Percentiles rank a stretch among this genome's conserved stretches.
phyloP scores from a whole-genome alignment of 2,797 vertebrate genomes.

The Lerista edwardsae region DNA sequence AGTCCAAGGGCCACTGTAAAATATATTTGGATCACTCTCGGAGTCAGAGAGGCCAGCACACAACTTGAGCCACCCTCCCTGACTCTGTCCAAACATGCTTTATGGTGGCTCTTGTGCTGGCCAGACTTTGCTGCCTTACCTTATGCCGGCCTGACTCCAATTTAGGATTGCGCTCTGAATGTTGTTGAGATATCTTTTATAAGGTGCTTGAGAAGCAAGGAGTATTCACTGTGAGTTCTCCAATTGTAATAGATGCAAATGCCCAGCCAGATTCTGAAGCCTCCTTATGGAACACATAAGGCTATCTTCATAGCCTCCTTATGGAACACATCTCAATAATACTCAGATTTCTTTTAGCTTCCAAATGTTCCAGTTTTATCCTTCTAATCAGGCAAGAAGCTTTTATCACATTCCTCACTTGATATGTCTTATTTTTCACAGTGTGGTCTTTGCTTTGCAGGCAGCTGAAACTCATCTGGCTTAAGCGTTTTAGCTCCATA shows the following conservation, averaged over 20 bases:
- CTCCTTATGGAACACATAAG: neutral
- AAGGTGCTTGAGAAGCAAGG: neutral
- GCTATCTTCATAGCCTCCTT: neutral
- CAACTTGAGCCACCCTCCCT: no score
- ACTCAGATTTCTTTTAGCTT: neutral
- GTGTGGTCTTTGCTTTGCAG: neutral
- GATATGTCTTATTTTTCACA: neutral
- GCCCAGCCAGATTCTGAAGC: neutral
- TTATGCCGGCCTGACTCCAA: no score
- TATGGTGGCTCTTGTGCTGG: no score
- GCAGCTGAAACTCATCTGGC: slow-evolving; percentile 54
- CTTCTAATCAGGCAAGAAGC: neutral
- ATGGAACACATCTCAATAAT: neutral
- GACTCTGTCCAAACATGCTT: no score
- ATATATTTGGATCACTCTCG: no score
- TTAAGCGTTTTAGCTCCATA: slow-evolving; percentile 9
- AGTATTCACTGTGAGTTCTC: neutral
- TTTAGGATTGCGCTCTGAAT: no score
- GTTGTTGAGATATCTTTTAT: neutral
- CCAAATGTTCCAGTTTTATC: neutral
- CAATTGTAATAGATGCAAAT: neutral
- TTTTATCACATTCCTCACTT: neutral
- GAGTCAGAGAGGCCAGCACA: no score
- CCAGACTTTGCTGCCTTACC: no score
- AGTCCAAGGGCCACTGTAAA: no score